phyloP scores from a whole-genome alignment of 2,888 invertebrate genomes.

The Scelioninae gen. 1 region DNA sequence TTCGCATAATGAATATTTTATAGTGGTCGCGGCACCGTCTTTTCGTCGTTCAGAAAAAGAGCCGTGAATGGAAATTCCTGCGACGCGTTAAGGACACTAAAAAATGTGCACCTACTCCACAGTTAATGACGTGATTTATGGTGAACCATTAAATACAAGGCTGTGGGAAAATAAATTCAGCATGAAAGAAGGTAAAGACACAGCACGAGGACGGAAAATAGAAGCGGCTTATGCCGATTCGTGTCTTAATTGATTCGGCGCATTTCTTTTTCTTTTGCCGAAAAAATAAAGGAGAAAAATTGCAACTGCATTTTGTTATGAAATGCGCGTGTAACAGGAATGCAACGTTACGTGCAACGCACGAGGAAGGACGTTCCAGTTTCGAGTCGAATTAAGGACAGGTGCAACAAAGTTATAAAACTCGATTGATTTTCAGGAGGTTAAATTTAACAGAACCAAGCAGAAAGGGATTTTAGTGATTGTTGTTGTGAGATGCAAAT shows the following conservation, averaged over 20 bases:
- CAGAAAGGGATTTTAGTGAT: background rate
- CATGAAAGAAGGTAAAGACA: constrained; percentile 17
- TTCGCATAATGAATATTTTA: constrained; percentile 26
- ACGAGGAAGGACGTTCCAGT: constrained; percentile 51
- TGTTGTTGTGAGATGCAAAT: background rate
- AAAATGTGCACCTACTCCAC: constrained; percentile 36
- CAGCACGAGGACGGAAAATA: too few relatives aligned
- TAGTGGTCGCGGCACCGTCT: constrained; percentile 2
- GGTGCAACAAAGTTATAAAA: constrained; percentile 42
- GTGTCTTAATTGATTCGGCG: too few relatives aligned
- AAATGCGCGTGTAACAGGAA: too few relatives aligned
- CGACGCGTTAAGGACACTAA: constrained; percentile 37
- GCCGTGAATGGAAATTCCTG: constrained; percentile 54
- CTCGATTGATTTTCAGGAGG: constrained; percentile 27
- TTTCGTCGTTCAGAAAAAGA: constrained; percentile 18
- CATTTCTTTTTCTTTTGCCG: too few relatives aligned
- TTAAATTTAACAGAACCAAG: background rate
- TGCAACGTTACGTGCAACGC: background rate
- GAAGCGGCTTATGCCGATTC: too few relatives aligned
- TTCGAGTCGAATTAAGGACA: constrained; percentile 42
- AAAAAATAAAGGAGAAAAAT: too few relatives aligned
- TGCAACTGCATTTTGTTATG: too few relatives aligned
- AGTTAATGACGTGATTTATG: constrained; percentile 49
- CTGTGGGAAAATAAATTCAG: constrained; percentile 39
- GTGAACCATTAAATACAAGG: constrained; percentile 41